Percentiles rank a stretch among this genome's conserved stretches.
These are phyloP conservation scores for Rhadina sibilatrix DNA, from an alignment of 2,113 vertebrate species.

Conservation along the genomic window DNA sequence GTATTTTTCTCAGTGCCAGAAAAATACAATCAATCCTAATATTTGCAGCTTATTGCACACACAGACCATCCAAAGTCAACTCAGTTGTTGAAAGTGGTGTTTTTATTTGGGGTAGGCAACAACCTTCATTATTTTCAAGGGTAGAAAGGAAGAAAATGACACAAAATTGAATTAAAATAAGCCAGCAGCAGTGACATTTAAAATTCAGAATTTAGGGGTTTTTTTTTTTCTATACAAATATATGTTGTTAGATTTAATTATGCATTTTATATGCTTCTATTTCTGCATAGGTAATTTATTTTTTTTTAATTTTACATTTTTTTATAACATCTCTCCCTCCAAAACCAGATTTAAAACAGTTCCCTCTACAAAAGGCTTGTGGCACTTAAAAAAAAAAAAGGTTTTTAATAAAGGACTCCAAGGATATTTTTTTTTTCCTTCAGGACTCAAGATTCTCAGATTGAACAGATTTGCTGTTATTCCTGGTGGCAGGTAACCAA, in stretches of 20 bases:
- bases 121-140: neutral
- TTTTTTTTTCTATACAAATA: neutral
- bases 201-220: neutral
- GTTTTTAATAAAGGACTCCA: neutral
- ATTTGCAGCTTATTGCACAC: neutral
- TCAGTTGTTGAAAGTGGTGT: neutral
- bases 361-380: neutral
- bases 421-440: neutral
- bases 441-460: neutral
- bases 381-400: too few relatives aligned
- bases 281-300: neutral
- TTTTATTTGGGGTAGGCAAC: neutral
- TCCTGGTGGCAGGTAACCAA: neutral
- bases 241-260: neutral
- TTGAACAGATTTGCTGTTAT: neutral
- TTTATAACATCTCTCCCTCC: too few relatives aligned
- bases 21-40: neutral
- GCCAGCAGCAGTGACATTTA: neutral
- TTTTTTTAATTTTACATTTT: fast-evolving
- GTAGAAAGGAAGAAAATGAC: neutral
- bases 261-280: neutral
- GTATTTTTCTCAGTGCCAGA: neutral
- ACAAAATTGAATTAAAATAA: neutral
- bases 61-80: neutral
- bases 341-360: neutral